Conservation (phyloP, 2,797 vertebrate species). For the Melanitta fusca region DNA sequence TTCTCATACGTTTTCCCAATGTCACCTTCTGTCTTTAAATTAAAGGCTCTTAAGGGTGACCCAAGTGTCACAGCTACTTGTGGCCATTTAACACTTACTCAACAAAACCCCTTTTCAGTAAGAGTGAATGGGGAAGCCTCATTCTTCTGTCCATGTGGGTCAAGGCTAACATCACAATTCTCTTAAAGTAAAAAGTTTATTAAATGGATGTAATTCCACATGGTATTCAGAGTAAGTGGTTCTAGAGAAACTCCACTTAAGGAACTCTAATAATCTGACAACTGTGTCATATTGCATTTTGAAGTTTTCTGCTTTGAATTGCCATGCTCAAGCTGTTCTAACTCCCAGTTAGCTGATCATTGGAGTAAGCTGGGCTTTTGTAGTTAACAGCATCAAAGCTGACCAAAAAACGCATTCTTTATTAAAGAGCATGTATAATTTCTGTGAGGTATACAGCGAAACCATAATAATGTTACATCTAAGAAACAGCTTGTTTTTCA, state of each 20-base stretch:
- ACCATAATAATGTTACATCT: neutral
- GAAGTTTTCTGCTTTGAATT: neutral
- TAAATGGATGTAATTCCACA: neutral
- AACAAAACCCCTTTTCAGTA: conserved; percentile 40
- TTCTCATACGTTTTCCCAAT: neutral
- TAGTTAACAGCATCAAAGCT: neutral
- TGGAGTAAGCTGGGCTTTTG: neutral
- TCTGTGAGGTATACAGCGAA: neutral
- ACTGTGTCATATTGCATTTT: neutral
- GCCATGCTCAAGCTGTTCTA: neutral
- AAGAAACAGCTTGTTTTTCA: neutral
- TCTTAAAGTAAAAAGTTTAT: neutral
- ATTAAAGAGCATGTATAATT: neutral
- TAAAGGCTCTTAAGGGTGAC: conserved; percentile 54
- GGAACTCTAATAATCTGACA: neutral
- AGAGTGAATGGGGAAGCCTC: conserved; percentile 19
- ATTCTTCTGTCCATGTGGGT: neutral
- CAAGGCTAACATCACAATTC: conserved; percentile 1
- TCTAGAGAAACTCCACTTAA: conserved; percentile 2
- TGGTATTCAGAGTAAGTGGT: neutral
- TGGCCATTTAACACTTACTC: conserved; percentile 34
- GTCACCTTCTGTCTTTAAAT: conserved; percentile 37
- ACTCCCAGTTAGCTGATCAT: neutral
- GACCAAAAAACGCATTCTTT: neutral
- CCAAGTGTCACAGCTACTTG: conserved; percentile 42